These are phyloP conservation scores for Bradysia coprophila DNA, from an alignment of 1,140 invertebrate genomes.

Conservation along the genomic window DNA sequence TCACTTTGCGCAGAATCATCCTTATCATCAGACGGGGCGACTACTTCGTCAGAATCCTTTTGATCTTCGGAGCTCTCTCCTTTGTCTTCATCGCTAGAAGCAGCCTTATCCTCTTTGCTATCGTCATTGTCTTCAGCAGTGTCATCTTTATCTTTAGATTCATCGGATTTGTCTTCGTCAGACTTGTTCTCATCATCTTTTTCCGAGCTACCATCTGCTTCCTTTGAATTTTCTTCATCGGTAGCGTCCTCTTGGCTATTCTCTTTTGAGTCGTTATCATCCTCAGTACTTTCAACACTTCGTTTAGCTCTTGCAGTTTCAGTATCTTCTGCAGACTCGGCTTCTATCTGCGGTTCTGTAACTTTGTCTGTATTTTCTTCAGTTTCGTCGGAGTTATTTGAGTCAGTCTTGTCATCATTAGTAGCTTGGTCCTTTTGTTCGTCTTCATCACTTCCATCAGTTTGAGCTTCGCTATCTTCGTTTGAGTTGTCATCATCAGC, in stretches of 20 bases:
- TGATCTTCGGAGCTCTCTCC: slow-evolving; percentile 10
- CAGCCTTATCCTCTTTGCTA: slow-evolving; percentile 6
- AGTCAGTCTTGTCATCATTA: slow-evolving; percentile 7
- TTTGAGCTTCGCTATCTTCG: slow-evolving; percentile 11
- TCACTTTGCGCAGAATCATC: slow-evolving; percentile 8
- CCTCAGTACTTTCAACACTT: not conserved
- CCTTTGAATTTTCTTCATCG: not conserved
- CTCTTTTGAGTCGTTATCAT: not conserved
- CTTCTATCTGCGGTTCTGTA: not conserved
- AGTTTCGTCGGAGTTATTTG: slow-evolving; percentile 12
- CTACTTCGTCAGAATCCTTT: slow-evolving; percentile 11
- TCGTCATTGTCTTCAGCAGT: slow-evolving; percentile 11
- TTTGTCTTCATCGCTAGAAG: slow-evolving; percentile 5
- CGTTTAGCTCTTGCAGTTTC: not conserved
- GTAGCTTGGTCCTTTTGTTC: slow-evolving; percentile 7
- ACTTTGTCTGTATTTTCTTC: not conserved
- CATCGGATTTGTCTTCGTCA: slow-evolving; percentile 2
- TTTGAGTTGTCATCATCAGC: slow-evolving; percentile 13
- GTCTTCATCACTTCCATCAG: slow-evolving; percentile 11
- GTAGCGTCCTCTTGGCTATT: too few species aligned
- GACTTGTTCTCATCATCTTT: not conserved
- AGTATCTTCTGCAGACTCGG: not conserved
- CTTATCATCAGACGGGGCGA: slow-evolving; percentile 7
- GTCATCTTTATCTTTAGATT: slow-evolving; percentile 6
- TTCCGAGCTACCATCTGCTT: not conserved